Percentiles rank a stretch among this genome's conserved stretches.
These are phyloP conservation scores for Pygoscelis antarcticus DNA, from an alignment of 2,113 vertebrate genomes.

Conservation along the genomic window DNA sequence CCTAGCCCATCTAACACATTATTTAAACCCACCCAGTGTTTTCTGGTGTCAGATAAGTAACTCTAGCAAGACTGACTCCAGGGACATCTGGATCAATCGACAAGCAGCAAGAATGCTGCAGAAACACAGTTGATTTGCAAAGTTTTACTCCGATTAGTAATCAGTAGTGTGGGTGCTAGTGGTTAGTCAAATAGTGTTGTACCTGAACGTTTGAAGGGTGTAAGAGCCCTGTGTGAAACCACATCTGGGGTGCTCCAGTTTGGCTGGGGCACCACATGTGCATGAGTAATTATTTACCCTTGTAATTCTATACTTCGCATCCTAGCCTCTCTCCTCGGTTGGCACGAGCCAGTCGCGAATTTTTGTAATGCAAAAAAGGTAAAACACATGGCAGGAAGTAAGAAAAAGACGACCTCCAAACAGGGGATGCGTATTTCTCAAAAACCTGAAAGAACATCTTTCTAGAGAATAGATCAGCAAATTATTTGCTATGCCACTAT, in stretches of 20 bases:
- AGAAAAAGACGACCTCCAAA: background rate
- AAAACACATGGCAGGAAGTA: background rate
- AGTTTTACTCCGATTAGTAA: background rate
- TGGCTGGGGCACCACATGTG: background rate
- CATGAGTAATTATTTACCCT: background rate
- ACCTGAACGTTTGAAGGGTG: background rate
- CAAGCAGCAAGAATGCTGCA: background rate
- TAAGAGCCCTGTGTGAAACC: background rate
- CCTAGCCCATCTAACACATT: background rate
- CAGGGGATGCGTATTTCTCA: accelerated
- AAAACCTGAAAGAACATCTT: background rate
- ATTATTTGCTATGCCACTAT: background rate
- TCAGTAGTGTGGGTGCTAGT: background rate
- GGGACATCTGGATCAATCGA: background rate
- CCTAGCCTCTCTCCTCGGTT: background rate
- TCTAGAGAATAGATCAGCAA: background rate
- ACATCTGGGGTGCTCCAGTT: background rate
- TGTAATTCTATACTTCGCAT: background rate
- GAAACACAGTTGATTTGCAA: background rate
- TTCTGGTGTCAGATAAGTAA: background rate
- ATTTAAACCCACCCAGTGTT: background rate
- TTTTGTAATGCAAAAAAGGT: background rate
- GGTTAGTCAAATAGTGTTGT: background rate
- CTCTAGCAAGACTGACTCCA: background rate
- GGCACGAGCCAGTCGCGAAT: accelerated